Conservation (phyloP, 2,888 invertebrate species). For the Orgyia antiqua region DNA sequence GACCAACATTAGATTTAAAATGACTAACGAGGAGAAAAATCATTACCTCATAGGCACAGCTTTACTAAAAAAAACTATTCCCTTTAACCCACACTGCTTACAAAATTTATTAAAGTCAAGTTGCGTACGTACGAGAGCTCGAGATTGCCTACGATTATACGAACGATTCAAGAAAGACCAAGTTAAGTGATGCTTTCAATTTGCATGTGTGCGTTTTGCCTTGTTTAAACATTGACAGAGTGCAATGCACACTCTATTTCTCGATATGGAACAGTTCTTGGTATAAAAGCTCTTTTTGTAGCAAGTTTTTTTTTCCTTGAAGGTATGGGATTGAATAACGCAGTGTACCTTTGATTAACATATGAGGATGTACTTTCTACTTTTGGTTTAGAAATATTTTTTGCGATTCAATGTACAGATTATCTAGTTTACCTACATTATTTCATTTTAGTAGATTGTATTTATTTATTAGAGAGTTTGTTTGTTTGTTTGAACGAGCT, state of each 20-base stretch:
- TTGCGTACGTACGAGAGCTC: conserved; percentile 15
- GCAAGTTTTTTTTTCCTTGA: conserved; percentile 44
- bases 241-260: conserved; percentile 58
- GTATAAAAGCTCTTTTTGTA: conserved; percentile 46
- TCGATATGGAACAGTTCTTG: conserved; percentile 54
- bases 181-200: conserved; percentile 54
- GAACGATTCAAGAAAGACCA: conserved; percentile 40
- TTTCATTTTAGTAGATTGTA: no score
- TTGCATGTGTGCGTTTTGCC: conserved; percentile 67
- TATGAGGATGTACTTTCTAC: no score
- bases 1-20: no score
- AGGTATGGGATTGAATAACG: conserved; percentile 52
- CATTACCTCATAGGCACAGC: no score
- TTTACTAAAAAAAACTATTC: no score
- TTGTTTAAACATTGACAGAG: conserved; percentile 54
- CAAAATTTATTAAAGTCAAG: conserved; percentile 17
- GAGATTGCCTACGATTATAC: conserved; percentile 52
- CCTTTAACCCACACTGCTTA: no score
- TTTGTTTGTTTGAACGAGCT: no score
- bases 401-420: no score
- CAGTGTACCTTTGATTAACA: conserved; percentile 50
- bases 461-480: no score
- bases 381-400: no score
- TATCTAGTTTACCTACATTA: no score
- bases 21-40: no score